Conservation (phyloP, 1,140 invertebrate genomes). For the Temnothorax curvispinosus region DNA sequence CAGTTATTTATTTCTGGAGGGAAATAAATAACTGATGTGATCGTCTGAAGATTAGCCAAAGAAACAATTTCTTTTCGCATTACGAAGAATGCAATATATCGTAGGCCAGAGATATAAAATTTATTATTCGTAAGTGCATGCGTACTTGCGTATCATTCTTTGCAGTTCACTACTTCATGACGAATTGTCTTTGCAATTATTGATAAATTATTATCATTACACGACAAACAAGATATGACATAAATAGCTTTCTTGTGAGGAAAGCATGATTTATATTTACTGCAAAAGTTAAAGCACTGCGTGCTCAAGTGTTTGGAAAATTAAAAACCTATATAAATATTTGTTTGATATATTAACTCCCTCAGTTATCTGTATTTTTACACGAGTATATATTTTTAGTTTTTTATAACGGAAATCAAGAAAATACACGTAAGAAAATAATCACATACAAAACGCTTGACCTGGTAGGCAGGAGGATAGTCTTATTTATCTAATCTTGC, state of each 20-base stretch:
- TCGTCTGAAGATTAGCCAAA: not conserved
- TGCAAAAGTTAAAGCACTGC: not conserved
- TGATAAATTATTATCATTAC: not conserved
- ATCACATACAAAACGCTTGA: not conserved
- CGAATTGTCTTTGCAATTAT: not conserved
- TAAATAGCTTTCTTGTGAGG: not conserved
- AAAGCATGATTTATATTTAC: not conserved
- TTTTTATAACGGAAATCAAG: not conserved
- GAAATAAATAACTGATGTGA: no score
- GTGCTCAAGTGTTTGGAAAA: not conserved
- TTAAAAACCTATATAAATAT: not conserved
- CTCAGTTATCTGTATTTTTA: not conserved
- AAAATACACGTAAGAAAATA: not conserved
- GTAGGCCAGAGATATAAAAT: not conserved
- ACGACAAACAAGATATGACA: not conserved
- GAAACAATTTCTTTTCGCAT: not conserved
- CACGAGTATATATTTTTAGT: not conserved
- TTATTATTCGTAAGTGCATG: not conserved
- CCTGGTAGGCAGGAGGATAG: not conserved
- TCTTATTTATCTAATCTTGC: not conserved
- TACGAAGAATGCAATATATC: not conserved
- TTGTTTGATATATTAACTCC: not conserved
- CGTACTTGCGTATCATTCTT: not conserved
- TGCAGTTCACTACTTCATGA: not conserved
- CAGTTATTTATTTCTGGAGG: not conserved